Evolutionary conservation across 2,888 invertebrate genomes (phyloP).

Genomic region (Pachymerium ferrugineum): DNA sequence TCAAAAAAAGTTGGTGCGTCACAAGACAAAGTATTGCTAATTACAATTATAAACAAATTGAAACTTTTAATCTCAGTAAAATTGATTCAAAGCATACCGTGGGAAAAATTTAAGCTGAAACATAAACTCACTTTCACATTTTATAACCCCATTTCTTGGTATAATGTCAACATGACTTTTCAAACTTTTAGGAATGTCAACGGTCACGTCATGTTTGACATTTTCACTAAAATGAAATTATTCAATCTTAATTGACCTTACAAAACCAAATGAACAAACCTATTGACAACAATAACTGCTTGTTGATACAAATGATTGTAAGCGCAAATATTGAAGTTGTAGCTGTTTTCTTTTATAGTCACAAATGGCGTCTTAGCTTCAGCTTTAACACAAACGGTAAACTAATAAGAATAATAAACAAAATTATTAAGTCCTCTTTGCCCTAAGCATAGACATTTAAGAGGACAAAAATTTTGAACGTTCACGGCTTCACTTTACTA

Average conservation of each 20-base stretch:
- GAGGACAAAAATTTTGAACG: no score
- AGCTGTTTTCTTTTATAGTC: background rate
- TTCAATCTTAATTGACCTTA: background rate
- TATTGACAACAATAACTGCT: background rate
- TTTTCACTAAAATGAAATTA: background rate
- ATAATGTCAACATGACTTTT: background rate
- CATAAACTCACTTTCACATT: background rate
- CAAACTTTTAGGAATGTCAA: background rate
- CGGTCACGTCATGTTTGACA: background rate
- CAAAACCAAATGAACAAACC: background rate
- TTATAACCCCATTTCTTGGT: background rate
- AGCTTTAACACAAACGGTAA: background rate
- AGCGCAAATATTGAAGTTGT: background rate
- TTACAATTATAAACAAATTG: no score
- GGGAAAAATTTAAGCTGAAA: background rate
- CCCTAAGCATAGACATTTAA: no score
- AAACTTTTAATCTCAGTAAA: background rate
- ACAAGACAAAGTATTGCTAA: background rate
- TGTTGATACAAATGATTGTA: background rate
- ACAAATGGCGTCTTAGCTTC: background rate
- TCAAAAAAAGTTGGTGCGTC: background rate
- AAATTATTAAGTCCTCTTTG: no score
- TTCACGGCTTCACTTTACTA: no score
- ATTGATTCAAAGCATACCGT: background rate
- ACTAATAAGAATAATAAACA: background rate